Conservation (phyloP, 2,797 vertebrate genomes). For the Acipenser transmontanus region DNA sequence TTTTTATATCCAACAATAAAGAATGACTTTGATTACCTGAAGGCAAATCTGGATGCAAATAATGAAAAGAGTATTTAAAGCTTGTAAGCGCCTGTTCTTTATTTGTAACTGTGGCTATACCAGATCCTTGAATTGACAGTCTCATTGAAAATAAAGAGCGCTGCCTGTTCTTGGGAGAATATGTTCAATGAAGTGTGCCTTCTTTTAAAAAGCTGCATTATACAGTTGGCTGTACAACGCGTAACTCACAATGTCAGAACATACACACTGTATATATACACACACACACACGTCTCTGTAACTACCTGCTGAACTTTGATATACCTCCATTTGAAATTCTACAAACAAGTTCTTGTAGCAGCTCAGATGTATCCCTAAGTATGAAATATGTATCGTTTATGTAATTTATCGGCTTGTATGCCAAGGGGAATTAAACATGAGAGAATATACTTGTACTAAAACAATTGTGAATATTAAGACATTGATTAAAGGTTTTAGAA, state of each 20-base stretch:
- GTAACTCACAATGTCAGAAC: neutral
- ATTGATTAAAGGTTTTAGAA: neutral
- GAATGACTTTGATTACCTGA: neutral
- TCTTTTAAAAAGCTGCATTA: neutral
- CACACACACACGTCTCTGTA: neutral
- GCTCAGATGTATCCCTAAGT: slow-evolving; percentile 42
- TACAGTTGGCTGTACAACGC: neutral
- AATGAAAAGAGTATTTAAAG: neutral
- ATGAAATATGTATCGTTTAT: slow-evolving; percentile 63
- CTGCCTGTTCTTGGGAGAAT: neutral
- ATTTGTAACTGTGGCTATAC: neutral
- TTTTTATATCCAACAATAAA: slow-evolving; percentile 5
- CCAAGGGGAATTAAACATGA: slow-evolving; percentile 63
- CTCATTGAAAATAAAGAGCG: neutral
- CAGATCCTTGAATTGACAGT: neutral
- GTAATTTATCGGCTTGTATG: slow-evolving; percentile 85
- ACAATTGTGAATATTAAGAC: slow-evolving; percentile 29
- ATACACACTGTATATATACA: neutral
- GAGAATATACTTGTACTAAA: slow-evolving; percentile 49
- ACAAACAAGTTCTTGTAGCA: slow-evolving; percentile 31
- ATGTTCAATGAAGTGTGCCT: slow-evolving; percentile 7
- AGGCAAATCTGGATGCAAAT: slow-evolving; percentile 6
- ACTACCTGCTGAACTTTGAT: neutral
- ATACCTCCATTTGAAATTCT: neutral
- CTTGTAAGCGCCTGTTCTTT: neutral